Evolutionary conservation across 2,113 vertebrate species (phyloP).

Genomic region (Ranitomeya variabilis): DNA sequence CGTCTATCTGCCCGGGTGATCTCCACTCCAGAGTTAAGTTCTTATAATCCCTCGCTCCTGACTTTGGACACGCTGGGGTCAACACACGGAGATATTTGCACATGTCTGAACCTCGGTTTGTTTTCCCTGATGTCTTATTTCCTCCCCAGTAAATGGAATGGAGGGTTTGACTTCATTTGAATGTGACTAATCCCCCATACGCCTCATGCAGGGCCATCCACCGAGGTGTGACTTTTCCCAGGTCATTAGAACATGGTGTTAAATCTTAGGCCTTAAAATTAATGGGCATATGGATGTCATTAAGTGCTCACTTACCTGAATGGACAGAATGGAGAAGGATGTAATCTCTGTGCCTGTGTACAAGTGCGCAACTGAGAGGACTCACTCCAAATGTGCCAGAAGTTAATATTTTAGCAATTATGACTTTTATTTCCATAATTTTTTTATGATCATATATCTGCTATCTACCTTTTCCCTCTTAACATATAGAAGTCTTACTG

Average conservation of each 20-base stretch:
- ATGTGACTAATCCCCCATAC: not conserved
- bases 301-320: constrained; percentile 32
- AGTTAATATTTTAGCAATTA: not conserved
- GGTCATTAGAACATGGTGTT: constrained; percentile 66
- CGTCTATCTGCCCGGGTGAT: not conserved
- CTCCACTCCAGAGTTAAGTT: too few species aligned
- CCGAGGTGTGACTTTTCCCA: constrained; percentile 72
- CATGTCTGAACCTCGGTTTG: constrained; percentile 27
- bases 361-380: not conserved
- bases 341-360: not conserved
- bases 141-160: constrained; percentile 61
- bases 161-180: constrained; percentile 38
- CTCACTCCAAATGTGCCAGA: not conserved
- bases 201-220: not conserved
- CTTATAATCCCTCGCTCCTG: not conserved
- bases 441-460: too few species aligned
- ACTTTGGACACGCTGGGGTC: not conserved
- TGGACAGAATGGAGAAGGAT: not conserved
- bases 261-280: constrained; percentile 59
- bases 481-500: too few species aligned
- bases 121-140: constrained; percentile 53
- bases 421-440: too few species aligned
- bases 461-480: too few species aligned
- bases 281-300: constrained; percentile 70
- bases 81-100: constrained; percentile 40